Base-by-base conservation (phyloP, 2,888 invertebrate species). In the Acrocyrtus sp. region DNA sequence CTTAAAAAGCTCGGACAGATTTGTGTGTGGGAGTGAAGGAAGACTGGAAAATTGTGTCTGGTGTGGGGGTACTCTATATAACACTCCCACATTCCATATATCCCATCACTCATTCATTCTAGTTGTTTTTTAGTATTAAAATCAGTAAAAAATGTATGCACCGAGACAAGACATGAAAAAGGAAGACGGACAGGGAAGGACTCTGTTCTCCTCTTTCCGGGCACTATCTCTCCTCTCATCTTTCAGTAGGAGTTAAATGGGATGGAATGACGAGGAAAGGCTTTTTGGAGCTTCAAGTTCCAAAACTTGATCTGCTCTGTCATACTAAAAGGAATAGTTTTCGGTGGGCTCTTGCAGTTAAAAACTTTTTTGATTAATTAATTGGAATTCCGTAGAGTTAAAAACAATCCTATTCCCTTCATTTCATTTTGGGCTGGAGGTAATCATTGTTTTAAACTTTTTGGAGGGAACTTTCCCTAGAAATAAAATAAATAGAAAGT, bases 331-430 rank as follows among this genome's bases (percentile, higher is more conserved):
- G n/a, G 12, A 34, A 34, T 34, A 34, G 6, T 34, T 34, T 34
- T 34, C 6, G 12, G 34, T 34, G 34, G 6, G 34, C 34, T 34
- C 12, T 34, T 34, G 6, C 34, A 34, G 34, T 34, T 34, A 34
- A 34, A 34, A 34, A 34, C 34, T 34, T 41, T 63, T 56, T 65
- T 56, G 56, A 56, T 65, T 56, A 65, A 65, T 65, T 65, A 65
- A 56, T 56, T 19, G 22, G 17, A 51, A 65, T 56, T 65, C 22
- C 26, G n/a, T 17, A 22, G 47, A 45, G 45, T 47, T 60, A 60
- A 60, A n/a, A n/a, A 29, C 53, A 53, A 29, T 53, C 53, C 27
- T 29, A 8, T 17, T 47, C 27, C 24, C 39, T n/a, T 56, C 21
- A 10, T 26, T 27, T 19, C 17, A 34, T 34, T 34, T 34, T 34